Evolutionary conservation across 2,888 invertebrate genomes (phyloP), one percentile per base, ranked within the genome.

Genomic region (Drosophila melanosoma): DNA sequence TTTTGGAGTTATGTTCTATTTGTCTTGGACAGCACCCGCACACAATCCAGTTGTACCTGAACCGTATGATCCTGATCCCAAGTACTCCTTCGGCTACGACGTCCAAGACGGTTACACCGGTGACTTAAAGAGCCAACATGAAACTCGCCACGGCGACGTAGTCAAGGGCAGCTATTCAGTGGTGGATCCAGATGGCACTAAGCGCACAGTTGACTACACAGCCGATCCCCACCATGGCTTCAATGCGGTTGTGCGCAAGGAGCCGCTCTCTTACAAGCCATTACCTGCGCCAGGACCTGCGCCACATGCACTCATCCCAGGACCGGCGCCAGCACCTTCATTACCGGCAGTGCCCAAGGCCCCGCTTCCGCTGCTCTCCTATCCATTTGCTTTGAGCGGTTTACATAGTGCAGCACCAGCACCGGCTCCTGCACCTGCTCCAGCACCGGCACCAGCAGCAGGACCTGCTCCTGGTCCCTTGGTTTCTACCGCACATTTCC

Each of bases 111-210:
- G 93, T 40, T 91, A 94, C 51, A 94, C 94, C 3, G 94, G 94
- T 2, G 94, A 94, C 76, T 90, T 92, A 58, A 94, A 94, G 83
- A 93, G 92, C 38, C 95, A 95, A 92, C 94, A 94, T 77, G 95
- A 95, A 93, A 94, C 94, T 69, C 95, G 95, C 71, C 93, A 94
- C 76, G 95, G 95, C n/a, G 95, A 95, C 92, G 94, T 94, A 81
- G 95, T 95, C 52, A 94, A 94, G 90, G 95, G 93, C 91, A 95
- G 93, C 76, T 94, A 94, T 85, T 94, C 94, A 10, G 90, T 94
- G 11, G 91, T 92, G 32, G 94, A 94, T 81, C 94, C 95, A 33
- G 95, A 95, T 88, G 95, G 95, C 82, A 95, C 94, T 64, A 94
- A 94, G 90, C 94, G 95, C 78, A 95, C 94, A 36, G 95, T 95